Conservation (phyloP, 2,888 invertebrate species). For the Athrips mouffetella region DNA sequence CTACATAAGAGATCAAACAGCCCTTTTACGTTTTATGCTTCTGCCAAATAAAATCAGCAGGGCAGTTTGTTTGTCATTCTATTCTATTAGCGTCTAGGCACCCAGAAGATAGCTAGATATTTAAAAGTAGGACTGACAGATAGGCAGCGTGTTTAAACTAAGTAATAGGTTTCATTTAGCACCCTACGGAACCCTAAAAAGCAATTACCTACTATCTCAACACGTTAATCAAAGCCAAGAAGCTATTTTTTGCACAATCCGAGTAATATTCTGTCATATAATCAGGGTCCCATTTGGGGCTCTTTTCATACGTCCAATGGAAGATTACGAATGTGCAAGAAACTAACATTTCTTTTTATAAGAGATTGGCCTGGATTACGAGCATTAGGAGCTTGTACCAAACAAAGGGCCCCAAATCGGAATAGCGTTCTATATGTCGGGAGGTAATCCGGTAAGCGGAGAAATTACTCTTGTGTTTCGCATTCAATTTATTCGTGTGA, state of each 20-base stretch:
- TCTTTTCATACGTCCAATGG: slow-evolving; percentile 37
- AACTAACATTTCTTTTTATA: slow-evolving; percentile 40
- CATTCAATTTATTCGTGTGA: slow-evolving; percentile 1
- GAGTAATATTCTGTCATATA: slow-evolving; percentile 18
- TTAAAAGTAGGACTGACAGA: too few relatives aligned
- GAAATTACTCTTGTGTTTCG: slow-evolving; percentile 19
- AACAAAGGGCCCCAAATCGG: slow-evolving; percentile 45
- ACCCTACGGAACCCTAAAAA: not conserved
- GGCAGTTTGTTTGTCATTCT: too few relatives aligned
- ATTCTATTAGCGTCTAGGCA: too few relatives aligned
- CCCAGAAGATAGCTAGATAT: too few relatives aligned
- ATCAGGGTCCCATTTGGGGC: slow-evolving; percentile 22
- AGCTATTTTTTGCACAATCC: slow-evolving; percentile 23
- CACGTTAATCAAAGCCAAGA: slow-evolving; percentile 9
- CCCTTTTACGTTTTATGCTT: too few relatives aligned
- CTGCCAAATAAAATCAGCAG: too few relatives aligned
- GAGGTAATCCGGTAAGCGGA: slow-evolving; percentile 25
- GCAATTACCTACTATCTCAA: slow-evolving; percentile 2
- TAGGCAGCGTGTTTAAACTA: too few relatives aligned
- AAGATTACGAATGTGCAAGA: slow-evolving; percentile 49
- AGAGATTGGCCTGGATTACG: slow-evolving; percentile 51
- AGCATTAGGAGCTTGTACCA: slow-evolving; percentile 35
- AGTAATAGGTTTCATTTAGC: too few relatives aligned
- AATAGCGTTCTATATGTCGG: slow-evolving; percentile 27
- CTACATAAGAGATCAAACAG: too few relatives aligned